phyloP scores from a whole-genome alignment of 2,888 invertebrate genomes.

The Dasysyrphus tricinctus region DNA sequence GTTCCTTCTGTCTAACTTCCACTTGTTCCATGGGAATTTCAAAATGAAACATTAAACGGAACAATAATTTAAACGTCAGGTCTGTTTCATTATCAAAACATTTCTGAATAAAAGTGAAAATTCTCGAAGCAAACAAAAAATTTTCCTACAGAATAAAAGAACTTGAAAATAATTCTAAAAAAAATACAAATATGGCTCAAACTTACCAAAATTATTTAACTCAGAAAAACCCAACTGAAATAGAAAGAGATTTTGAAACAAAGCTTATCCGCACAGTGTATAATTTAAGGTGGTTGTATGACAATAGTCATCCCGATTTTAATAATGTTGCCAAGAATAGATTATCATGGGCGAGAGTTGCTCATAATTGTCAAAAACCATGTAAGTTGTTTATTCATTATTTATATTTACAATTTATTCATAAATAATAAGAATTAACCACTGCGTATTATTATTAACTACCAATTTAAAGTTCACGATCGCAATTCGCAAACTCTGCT shows the following conservation, averaged over 20 bases:
- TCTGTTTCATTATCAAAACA: neutral
- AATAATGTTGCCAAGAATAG: neutral
- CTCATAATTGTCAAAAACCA: neutral
- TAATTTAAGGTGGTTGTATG: slow-evolving; percentile 2
- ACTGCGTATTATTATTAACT: neutral
- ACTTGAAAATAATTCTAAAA: neutral
- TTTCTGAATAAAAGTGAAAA: slow-evolving; percentile 5
- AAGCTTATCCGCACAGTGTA: slow-evolving; percentile 17
- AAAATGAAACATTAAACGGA: neutral
- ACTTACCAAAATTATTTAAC: neutral
- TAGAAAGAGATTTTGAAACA: neutral
- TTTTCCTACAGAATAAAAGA: neutral
- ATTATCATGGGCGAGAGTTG: neutral
- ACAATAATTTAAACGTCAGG: slow-evolving; percentile 8
- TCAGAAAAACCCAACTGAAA: neutral
- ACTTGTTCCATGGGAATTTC: neutral
- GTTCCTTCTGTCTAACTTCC: slow-evolving; percentile 30
- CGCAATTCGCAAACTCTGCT: too few relatives aligned
- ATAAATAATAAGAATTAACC: neutral
- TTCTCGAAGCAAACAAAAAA: neutral
- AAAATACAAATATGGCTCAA: neutral
- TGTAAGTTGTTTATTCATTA: neutral
- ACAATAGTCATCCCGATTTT: slow-evolving; percentile 2
- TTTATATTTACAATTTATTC: neutral
- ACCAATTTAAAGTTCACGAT: neutral